phyloP scores from a whole-genome alignment of 2,888 invertebrate genomes.

The Drosophila setosimentum region DNA sequence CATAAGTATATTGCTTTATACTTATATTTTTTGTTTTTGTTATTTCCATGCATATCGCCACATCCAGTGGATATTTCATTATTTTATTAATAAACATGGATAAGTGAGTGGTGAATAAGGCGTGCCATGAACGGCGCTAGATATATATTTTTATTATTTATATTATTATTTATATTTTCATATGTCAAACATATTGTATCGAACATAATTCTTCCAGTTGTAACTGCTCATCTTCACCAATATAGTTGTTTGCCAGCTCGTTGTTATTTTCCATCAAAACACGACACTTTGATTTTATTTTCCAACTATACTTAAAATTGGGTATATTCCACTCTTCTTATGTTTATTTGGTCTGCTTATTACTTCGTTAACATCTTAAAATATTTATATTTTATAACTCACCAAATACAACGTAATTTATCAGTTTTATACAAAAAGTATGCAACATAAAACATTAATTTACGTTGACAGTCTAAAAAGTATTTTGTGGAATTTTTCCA shows the following conservation, averaged over 20 bases:
- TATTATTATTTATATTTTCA: background rate
- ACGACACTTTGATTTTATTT: background rate
- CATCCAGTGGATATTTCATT: constrained; percentile 15
- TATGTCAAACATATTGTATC: background rate
- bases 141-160: background rate
- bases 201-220: background rate
- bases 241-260: background rate
- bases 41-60: background rate
- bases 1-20: background rate
- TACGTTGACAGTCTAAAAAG: background rate
- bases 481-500: background rate
- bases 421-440: constrained; percentile 32
- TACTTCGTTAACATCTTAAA: background rate
- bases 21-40: background rate
- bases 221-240: background rate
- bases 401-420: background rate
- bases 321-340: too few relatives aligned
- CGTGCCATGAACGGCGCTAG: background rate
- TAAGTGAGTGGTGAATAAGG: constrained; percentile 25
- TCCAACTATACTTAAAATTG: background rate
- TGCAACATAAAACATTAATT: constrained; percentile 28
- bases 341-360: background rate
- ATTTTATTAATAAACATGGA: constrained; percentile 47
- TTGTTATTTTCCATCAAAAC: background rate
- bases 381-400: background rate